Evolutionary conservation across 2,113 vertebrate genomes (phyloP), one percentile per base, ranked within the genome.

Genomic region (Rousettus leschenaultii): DNA sequence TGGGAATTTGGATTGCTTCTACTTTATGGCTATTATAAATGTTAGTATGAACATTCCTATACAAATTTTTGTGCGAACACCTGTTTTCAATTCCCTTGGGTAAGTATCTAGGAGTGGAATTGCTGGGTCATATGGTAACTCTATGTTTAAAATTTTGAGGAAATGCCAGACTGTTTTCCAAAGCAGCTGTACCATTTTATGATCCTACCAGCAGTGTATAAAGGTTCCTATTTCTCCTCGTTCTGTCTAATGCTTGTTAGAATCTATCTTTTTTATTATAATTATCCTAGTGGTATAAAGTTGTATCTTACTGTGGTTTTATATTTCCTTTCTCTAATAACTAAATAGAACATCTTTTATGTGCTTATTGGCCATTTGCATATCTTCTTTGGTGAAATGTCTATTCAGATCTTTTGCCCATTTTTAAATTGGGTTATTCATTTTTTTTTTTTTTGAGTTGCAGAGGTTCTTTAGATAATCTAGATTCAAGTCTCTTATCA

Each of bases 71-170:
- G 59, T 75, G 24, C 51, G 74, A 77, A 77, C 33, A 77, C 18
- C 7, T 90, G 45, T 86, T 95, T 95, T 90, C 53, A 57, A 1
- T 86, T 96, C 48, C 33, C 75, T 91, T 88, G 45, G 53, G 51
- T 75, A 77, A 70, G 45, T 33, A 83, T 87, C 63, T 79, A 91
- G 83, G 78, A 77, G 53, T 89, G 22, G 71, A 96, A 83, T 73
- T 90, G 53, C 33, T 96, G 53, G 61, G 40, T 68, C 45, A 83
- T 90, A 84, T 90, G 68, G 38, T 53, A 96, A 57, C 10, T 87
- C 74, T 82, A 13, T 87, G 57, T 89, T 96, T 45, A 96, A 80
- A 33, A 38, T 77, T 94, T 94, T 86, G 79, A 95, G 45, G 74
- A 93, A 87, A 59, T 71, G 61, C 59, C 74, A 95, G 61, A 78